These are phyloP conservation scores for Leptobrachium ailaonicum DNA, from an alignment of 2,113 vertebrate genomes.

Conservation along the genomic window DNA sequence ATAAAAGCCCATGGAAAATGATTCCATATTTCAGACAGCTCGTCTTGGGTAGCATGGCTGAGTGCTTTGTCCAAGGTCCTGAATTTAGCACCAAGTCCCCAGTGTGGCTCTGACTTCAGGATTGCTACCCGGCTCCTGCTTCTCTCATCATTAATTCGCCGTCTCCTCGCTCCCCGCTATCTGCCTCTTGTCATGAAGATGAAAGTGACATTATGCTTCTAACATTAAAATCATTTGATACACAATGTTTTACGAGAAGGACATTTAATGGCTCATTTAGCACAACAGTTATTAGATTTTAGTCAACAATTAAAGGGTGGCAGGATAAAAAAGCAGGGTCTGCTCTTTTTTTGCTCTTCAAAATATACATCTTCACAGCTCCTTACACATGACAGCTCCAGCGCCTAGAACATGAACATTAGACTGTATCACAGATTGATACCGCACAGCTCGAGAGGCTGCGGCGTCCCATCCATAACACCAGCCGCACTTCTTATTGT, in stretches of 20 bases:
- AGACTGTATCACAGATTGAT: conserved; percentile 46
- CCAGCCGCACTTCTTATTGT: conserved; percentile 14
- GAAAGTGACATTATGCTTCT: conserved; percentile 66
- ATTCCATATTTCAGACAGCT: background rate
- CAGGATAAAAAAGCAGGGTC: conserved; percentile 51
- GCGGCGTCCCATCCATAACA: conserved; percentile 41
- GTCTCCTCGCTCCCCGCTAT: conserved; percentile 45
- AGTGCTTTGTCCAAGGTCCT: conserved; percentile 32
- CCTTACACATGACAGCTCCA: conserved; percentile 50
- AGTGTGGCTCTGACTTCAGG: conserved; percentile 18
- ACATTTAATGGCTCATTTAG: conserved; percentile 71
- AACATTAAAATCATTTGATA: conserved; percentile 62
- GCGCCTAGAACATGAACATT: conserved; percentile 45
- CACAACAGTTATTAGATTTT: conserved; percentile 70
- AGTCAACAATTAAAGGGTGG: conserved; percentile 66
- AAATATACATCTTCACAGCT: conserved; percentile 51
- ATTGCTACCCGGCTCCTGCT: conserved; percentile 35
- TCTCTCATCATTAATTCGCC: conserved; percentile 49
- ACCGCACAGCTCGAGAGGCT: conserved; percentile 40
- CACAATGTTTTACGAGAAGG: conserved; percentile 59
- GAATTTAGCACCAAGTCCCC: background rate
- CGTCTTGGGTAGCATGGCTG: background rate
- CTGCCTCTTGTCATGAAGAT: conserved; percentile 57
- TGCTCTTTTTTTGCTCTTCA: conserved; percentile 46
- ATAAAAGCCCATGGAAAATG: too few relatives aligned